These are phyloP conservation scores for Empidonax alnorum DNA, from an alignment of 2,113 vertebrate species.

Conservation along the genomic window DNA sequence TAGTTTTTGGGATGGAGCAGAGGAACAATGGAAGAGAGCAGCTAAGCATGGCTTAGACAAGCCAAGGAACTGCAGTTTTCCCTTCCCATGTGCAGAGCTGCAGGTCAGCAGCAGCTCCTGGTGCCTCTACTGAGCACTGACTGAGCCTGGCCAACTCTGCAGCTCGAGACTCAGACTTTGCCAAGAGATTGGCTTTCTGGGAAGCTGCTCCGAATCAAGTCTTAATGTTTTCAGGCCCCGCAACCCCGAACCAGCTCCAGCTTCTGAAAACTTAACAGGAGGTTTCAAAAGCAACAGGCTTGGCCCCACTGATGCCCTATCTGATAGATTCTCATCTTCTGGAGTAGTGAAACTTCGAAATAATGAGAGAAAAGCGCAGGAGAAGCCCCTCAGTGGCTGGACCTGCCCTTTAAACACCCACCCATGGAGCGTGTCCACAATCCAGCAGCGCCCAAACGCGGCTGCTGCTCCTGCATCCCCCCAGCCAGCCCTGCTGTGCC, in stretches of 20 bases:
- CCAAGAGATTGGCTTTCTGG: not conserved
- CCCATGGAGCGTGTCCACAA: accelerated
- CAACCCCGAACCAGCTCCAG: not conserved
- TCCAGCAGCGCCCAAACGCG: accelerated
- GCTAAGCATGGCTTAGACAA: not conserved
- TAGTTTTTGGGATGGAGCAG: not conserved
- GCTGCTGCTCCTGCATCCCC: not conserved
- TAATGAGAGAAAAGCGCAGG: not conserved
- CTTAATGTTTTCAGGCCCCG: not conserved
- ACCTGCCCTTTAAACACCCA: not conserved
- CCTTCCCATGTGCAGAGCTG: not conserved
- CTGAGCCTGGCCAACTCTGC: not conserved
- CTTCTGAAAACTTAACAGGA: not conserved
- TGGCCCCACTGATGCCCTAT: not conserved
- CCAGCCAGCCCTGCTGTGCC: not conserved
- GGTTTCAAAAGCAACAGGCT: not conserved
- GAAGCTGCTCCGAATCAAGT: not conserved
- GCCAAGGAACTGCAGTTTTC: not conserved
- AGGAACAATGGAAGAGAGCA: not conserved
- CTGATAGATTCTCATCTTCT: not conserved
- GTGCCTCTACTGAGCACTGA: not conserved
- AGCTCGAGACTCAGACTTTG: not conserved
- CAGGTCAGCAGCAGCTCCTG: not conserved
- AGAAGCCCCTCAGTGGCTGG: not conserved
- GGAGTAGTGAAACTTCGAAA: not conserved